Conservation (phyloP, 2,888 invertebrate species). For the Amaurobius ferox region DNA sequence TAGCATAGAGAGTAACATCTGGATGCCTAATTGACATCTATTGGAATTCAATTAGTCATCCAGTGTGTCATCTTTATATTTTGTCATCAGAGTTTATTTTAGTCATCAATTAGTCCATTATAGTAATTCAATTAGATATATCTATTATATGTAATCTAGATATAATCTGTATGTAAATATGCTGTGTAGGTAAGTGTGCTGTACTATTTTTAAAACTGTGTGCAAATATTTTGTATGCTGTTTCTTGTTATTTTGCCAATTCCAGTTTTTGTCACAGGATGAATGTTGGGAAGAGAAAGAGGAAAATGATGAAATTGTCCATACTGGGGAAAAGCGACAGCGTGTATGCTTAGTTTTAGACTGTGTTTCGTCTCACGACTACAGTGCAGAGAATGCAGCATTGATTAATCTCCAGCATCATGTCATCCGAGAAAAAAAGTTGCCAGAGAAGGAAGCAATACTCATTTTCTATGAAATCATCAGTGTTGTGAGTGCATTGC, state of each 20-base stretch:
- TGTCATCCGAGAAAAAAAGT: slow-evolving; percentile 86
- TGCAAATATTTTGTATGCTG: not conserved
- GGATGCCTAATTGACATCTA: too few species aligned
- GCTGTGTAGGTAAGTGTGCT: too few species aligned
- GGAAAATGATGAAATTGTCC: slow-evolving; percentile 78
- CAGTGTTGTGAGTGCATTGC: slow-evolving; percentile 84
- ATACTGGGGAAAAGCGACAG: slow-evolving; percentile 77
- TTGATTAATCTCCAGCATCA: slow-evolving; percentile 85
- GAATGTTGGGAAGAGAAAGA: slow-evolving; percentile 83
- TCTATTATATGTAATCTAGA: too few species aligned
- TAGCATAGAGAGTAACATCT: too few species aligned
- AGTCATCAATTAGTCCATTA: too few species aligned
- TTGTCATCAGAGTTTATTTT: too few species aligned
- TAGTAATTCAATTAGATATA: too few species aligned
- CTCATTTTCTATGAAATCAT: slow-evolving; percentile 86
- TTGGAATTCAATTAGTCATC: too few species aligned
- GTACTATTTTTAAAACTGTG: not conserved
- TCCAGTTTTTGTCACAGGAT: slow-evolving; percentile 80
- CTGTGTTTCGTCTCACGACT: slow-evolving; percentile 85
- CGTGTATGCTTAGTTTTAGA: slow-evolving; percentile 85
- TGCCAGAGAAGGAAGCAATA: slow-evolving; percentile 85
- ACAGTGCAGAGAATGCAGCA: slow-evolving; percentile 79
- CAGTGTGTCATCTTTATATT: too few species aligned
- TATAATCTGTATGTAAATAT: too few species aligned
- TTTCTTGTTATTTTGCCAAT: not conserved